Evolutionary conservation across 2,888 invertebrate genomes (phyloP).

Genomic region (Phytoseiulus persimilis): DNA sequence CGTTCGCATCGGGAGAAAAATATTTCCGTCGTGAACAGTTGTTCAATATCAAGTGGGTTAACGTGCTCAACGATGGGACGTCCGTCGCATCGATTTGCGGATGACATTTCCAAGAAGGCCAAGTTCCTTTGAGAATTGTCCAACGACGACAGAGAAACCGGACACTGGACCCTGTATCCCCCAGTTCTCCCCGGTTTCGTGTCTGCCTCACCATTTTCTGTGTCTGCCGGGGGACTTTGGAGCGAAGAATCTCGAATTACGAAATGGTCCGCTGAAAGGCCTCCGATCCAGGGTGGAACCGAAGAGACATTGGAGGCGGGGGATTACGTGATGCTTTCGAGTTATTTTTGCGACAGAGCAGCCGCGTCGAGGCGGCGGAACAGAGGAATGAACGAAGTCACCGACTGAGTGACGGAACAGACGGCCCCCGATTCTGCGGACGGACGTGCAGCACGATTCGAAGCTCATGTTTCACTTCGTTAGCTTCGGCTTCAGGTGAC

Average conservation of each 20-base stretch:
- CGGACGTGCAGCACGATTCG: background rate
- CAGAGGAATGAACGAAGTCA: background rate
- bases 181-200: background rate
- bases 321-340: background rate
- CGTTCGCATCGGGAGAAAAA: too few species aligned
- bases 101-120: too few species aligned
- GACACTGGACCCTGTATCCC: background rate
- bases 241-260: background rate
- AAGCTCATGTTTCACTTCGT: background rate
- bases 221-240: background rate
- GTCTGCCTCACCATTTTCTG: background rate
- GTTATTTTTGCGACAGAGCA: background rate
- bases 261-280: background rate
- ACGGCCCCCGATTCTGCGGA: background rate
- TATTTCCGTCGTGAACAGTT: too few species aligned
- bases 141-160: background rate
- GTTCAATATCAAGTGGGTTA: too few species aligned
- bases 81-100: too few species aligned
- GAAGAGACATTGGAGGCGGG: background rate
- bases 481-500: conserved; percentile 5
- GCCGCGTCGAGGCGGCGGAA: background rate
- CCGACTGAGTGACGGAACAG: background rate
- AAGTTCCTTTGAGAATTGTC: background rate
- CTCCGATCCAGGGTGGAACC: background rate
- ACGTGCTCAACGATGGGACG: too few species aligned